Percentiles rank a stretch among this genome's conserved stretches.
Evolutionary conservation across 1,140 invertebrate species (phyloP).

Genomic region (Neodiprion fabricii): DNA sequence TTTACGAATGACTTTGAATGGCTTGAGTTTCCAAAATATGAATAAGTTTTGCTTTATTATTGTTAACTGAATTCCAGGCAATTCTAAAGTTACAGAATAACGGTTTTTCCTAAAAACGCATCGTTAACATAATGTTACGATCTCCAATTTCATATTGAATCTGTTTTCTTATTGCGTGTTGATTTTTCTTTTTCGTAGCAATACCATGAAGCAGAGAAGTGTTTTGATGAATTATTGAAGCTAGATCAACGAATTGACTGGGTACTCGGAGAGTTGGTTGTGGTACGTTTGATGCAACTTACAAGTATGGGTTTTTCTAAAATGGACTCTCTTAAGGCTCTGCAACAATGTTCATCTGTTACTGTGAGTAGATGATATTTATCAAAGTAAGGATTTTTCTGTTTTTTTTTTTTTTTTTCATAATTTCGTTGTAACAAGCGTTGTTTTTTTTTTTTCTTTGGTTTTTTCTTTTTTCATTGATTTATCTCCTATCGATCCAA

Average conservation of each 20-base stretch:
- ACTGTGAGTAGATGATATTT: not conserved
- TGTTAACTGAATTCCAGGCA: too few relatives aligned
- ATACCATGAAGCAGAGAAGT: conserved; percentile 16
- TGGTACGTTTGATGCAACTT: conserved; percentile 21
- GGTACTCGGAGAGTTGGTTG: conserved; percentile 22
- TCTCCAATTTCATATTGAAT: too few relatives aligned
- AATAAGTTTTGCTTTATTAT: too few relatives aligned
- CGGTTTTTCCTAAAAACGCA: too few relatives aligned
- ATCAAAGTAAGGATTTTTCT: not conserved
- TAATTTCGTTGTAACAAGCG: not conserved
- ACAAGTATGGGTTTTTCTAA: conserved; percentile 25
- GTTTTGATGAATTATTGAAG: conserved; percentile 23
- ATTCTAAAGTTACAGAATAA: too few relatives aligned
- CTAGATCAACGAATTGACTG: conserved; percentile 20
- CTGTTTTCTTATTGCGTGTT: not conserved
- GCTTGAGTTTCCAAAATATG: too few relatives aligned
- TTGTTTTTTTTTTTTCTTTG: not conserved
- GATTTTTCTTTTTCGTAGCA: conserved; percentile 24
- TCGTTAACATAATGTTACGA: too few relatives aligned
- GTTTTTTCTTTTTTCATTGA: not conserved
- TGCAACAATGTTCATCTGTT: not conserved
- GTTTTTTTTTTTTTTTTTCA: not conserved
- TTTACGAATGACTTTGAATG: too few relatives aligned
- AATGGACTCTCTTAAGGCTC: not conserved
- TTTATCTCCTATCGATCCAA: not conserved